phyloP scores from a whole-genome alignment of 2,888 invertebrate genomes.

The Sinelater perroti region DNA sequence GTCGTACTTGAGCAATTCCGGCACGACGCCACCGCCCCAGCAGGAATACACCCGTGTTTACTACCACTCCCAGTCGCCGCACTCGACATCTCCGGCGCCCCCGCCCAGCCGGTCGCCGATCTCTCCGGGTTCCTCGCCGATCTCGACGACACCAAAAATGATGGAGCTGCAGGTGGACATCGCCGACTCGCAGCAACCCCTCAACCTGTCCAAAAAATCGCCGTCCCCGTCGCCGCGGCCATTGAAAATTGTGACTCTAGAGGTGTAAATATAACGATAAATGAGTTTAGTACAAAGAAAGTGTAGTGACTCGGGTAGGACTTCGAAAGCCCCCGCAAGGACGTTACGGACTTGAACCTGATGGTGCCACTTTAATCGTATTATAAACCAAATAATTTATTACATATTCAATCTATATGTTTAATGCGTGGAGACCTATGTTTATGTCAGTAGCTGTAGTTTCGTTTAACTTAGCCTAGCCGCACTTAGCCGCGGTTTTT shows the following conservation, averaged over 20 bases:
- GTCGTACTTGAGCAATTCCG: constrained; percentile 54
- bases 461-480: constrained; percentile 39
- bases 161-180: constrained; percentile 85
- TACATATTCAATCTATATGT: constrained; percentile 49
- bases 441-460: constrained; percentile 50
- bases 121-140: constrained; percentile 62
- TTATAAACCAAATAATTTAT: constrained; percentile 63
- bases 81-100: constrained; percentile 60
- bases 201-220: constrained; percentile 89
- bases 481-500: constrained; percentile 40
- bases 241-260: constrained; percentile 58
- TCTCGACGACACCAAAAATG: constrained; percentile 63
- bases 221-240: constrained; percentile 79
- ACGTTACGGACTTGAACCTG: constrained; percentile 38
- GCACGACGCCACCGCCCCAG: constrained; percentile 52
- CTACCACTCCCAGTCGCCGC: constrained; percentile 58
- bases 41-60: constrained; percentile 61
- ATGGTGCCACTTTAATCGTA: constrained; percentile 61
- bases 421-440: constrained; percentile 49
- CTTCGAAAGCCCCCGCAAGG: constrained; percentile 35
- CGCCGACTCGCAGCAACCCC: constrained; percentile 81
- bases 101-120: constrained; percentile 56
- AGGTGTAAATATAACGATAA: constrained; percentile 58
- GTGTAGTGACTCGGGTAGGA: constrained; percentile 45
- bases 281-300: constrained; percentile 56